These are phyloP conservation scores for Drosophila nr. perissopoda DNA, from an alignment of 2,888 invertebrate species.

Conservation along the genomic window DNA sequence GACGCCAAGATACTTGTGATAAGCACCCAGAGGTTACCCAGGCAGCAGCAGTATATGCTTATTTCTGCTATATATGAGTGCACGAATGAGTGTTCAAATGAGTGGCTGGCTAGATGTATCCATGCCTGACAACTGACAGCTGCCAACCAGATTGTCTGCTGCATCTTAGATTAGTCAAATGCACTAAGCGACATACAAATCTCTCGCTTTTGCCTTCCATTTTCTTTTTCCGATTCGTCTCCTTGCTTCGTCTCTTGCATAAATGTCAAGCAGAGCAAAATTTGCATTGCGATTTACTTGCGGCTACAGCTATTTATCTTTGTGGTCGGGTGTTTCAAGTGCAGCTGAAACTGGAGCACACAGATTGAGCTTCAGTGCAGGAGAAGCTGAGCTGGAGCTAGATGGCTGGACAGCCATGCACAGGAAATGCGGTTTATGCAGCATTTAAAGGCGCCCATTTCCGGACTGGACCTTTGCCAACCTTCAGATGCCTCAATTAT, in stretches of 20 bases:
- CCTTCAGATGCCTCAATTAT: conserved; percentile 77
- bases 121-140: conserved; percentile 11
- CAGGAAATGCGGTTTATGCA: conserved; percentile 74
- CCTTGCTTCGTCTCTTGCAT: conserved; percentile 38
- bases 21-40: conserved; percentile 52
- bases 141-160: conserved; percentile 5
- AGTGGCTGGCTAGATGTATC: conserved; percentile 56
- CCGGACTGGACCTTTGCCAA: conserved; percentile 56
- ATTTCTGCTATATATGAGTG: conserved; percentile 30
- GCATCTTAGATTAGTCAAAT: conserved; percentile 45
- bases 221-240: background rate
- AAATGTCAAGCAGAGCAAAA: conserved; percentile 65
- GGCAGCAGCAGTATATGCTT: conserved; percentile 15
- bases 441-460: conserved; percentile 72
- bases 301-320: conserved; percentile 63
- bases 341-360: conserved; percentile 53
- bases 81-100: conserved; percentile 54
- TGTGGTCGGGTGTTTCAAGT: conserved; percentile 54
- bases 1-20: conserved; percentile 55
- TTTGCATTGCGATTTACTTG: conserved; percentile 64
- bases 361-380: conserved; percentile 9
- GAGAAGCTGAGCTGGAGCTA: background rate
- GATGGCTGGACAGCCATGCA: conserved; percentile 31
- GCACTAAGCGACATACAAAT: conserved; percentile 39
- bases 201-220: conserved; percentile 7